Percentiles rank a stretch among this genome's conserved stretches.
Evolutionary conservation across 2,888 invertebrate species (phyloP).

Genomic region (Hololepta plana): DNA sequence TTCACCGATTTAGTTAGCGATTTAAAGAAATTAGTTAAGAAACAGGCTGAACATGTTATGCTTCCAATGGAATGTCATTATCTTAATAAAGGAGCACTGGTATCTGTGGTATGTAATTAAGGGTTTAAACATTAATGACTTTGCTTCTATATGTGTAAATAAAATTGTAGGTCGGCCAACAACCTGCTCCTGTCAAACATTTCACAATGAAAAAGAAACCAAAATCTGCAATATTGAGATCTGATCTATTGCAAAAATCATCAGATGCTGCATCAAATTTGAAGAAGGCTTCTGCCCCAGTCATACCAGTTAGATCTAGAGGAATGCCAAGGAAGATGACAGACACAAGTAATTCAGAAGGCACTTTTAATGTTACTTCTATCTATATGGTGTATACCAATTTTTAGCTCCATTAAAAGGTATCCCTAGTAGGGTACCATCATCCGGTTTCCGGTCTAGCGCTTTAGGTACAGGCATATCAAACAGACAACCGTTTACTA

Average conservation of each 20-base stretch:
- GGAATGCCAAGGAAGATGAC: constrained; percentile 94
- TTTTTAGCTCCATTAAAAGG: constrained; percentile 74
- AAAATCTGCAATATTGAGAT: constrained; percentile 79
- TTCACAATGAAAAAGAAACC: constrained; percentile 85
- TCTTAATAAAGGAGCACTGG: constrained; percentile 81
- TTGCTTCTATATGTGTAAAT: constrained; percentile 1
- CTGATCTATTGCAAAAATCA: constrained; percentile 82
- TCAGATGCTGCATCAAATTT: constrained; percentile 75
- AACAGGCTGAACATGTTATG: constrained; percentile 72
- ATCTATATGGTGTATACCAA: constrained; percentile 1
- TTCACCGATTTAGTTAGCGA: constrained; percentile 81
- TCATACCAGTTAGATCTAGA: constrained; percentile 70
- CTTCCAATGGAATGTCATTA: constrained; percentile 92
- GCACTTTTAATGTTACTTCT: constrained; percentile 1
- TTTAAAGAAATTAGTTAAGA: constrained; percentile 60
- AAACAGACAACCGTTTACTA: constrained; percentile 35
- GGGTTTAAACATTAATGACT: constrained; percentile 17
- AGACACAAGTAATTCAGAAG: constrained; percentile 56
- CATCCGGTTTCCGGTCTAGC: constrained; percentile 43
- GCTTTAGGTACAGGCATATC: constrained; percentile 28
- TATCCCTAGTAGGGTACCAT: constrained; percentile 65
- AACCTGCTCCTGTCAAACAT: constrained; percentile 74
- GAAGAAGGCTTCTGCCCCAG: constrained; percentile 75
- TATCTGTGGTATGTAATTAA: constrained; percentile 47
- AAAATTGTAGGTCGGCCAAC: constrained; percentile 50